These are phyloP conservation scores for Pyrgilauda ruficollis DNA, from an alignment of 2,113 vertebrate genomes.

Conservation along the genomic window DNA sequence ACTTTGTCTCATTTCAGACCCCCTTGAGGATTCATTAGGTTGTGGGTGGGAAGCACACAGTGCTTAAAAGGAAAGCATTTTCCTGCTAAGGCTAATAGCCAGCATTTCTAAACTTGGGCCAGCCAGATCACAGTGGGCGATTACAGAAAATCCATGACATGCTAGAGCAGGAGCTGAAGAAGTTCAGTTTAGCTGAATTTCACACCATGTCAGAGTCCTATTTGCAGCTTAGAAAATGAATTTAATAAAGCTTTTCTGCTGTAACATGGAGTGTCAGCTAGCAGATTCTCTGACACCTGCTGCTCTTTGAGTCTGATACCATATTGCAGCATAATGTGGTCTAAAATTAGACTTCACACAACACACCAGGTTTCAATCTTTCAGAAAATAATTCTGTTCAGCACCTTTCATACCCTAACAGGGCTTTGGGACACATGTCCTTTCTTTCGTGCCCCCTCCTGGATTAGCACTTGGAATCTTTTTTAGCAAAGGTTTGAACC, in stretches of 20 bases:
- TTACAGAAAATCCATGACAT: slow-evolving; percentile 40
- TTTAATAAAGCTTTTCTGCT: slow-evolving; percentile 49
- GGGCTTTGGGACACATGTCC: neutral
- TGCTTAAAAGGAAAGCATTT: slow-evolving; percentile 7
- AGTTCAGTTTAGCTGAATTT: slow-evolving; percentile 63
- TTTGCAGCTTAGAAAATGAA: slow-evolving; percentile 43
- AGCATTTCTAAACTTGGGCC: slow-evolving; percentile 8
- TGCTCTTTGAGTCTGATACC: slow-evolving; percentile 61
- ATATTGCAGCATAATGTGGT: slow-evolving; percentile 60
- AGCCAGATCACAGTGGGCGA: slow-evolving; percentile 51
- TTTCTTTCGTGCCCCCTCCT: slow-evolving; percentile 23
- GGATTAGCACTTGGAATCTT: neutral
- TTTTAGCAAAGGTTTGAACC: slow-evolving; percentile 3
- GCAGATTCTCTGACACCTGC: slow-evolving; percentile 68
- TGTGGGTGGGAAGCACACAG: neutral
- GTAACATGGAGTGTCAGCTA: slow-evolving; percentile 27
- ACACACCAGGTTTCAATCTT: slow-evolving; percentile 57
- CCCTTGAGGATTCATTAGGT: slow-evolving; percentile 35
- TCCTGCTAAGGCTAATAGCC: slow-evolving; percentile 25
- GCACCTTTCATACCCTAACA: neutral
- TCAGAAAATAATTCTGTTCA: slow-evolving; percentile 56
- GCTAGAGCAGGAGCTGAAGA: slow-evolving; percentile 43
- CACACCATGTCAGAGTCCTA: slow-evolving; percentile 48
- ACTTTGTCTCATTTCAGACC: slow-evolving; percentile 27
- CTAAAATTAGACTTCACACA: slow-evolving; percentile 67